Evolutionary conservation across 2,113 vertebrate genomes (phyloP).

Genomic region (Erpornis zantholeuca): DNA sequence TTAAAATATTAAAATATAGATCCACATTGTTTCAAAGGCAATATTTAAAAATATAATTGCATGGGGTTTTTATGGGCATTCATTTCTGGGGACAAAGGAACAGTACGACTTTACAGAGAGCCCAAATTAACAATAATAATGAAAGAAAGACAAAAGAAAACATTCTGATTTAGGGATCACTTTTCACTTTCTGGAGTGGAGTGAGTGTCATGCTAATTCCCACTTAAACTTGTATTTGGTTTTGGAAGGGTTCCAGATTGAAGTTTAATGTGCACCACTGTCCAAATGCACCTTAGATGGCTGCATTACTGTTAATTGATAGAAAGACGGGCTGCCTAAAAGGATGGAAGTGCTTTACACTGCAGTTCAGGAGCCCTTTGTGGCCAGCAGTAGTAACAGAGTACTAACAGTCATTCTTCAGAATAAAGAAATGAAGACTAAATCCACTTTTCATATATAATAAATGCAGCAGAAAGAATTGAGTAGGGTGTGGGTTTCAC

Average conservation of each 20-base stretch:
- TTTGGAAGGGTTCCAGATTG: slow-evolving; percentile 21
- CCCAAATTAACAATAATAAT: not conserved
- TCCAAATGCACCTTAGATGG: not conserved
- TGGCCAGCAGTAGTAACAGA: not conserved
- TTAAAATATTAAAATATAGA: not conserved
- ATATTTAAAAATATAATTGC: not conserved
- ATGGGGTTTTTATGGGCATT: not conserved
- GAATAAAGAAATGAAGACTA: not conserved
- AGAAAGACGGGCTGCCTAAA: not conserved
- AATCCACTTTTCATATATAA: not conserved
- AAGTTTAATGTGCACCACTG: not conserved
- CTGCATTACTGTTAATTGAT: not conserved
- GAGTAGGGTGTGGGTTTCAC: not conserved
- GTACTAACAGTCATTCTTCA: not conserved
- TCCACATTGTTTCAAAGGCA: not conserved
- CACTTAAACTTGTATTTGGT: not conserved
- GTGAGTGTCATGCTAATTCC: not conserved
- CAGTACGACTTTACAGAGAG: not conserved
- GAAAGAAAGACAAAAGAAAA: not conserved
- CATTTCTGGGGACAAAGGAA: not conserved
- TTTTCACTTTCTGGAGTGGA: not conserved
- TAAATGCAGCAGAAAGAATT: not conserved
- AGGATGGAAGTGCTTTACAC: not conserved
- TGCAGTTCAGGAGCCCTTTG: not conserved
- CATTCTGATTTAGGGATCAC: not conserved